A percentile compares a stretch with the other conserved stretches of the same genome.
phyloP scores from a whole-genome alignment of 2,888 invertebrate species.

The Trissolcus japonicus region DNA sequence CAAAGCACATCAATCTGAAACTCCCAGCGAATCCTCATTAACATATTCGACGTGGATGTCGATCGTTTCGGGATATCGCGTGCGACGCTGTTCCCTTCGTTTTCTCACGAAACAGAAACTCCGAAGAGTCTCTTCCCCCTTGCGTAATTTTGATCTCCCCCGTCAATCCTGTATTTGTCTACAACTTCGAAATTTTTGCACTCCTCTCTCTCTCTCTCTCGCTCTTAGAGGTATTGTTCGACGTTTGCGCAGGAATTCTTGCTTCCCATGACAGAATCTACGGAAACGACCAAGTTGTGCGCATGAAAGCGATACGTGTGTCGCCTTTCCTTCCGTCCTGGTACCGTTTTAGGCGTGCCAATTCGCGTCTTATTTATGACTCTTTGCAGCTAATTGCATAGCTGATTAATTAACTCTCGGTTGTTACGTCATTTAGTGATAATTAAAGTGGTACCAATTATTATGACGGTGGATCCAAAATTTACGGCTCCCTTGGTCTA shows the following conservation, averaged over 20 bases:
- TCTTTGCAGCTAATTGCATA: conserved; percentile 21
- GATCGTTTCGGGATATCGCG: conserved; percentile 15
- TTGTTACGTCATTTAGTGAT: conserved; percentile 21
- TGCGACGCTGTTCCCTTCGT: conserved; percentile 18
- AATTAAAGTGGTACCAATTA: conserved; percentile 13
- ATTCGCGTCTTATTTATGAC: conserved; percentile 28
- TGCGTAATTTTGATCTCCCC: conserved; percentile 32
- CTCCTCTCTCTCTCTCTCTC: conserved; percentile 34
- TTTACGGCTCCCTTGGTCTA: neutral
- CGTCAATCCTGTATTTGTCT: conserved; percentile 35
- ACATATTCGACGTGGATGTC: conserved; percentile 5
- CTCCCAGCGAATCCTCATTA: conserved; percentile 17
- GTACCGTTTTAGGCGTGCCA: conserved; percentile 3
- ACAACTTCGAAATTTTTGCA: conserved; percentile 17
- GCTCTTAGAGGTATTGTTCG: conserved; percentile 35
- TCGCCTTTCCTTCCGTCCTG: conserved; percentile 30
- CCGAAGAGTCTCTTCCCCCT: conserved; percentile 34
- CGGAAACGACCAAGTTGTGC: conserved; percentile 45
- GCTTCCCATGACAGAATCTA: conserved; percentile 32
- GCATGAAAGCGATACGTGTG: conserved; percentile 30
- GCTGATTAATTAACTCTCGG: conserved; percentile 22
- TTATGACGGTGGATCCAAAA: neutral
- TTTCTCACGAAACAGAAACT: conserved; percentile 42
- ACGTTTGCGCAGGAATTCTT: conserved; percentile 31
- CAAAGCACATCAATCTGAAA: neutral